Base-by-base conservation (phyloP, 2,113 vertebrate species). In the Paracanthobrama guichenoti region DNA sequence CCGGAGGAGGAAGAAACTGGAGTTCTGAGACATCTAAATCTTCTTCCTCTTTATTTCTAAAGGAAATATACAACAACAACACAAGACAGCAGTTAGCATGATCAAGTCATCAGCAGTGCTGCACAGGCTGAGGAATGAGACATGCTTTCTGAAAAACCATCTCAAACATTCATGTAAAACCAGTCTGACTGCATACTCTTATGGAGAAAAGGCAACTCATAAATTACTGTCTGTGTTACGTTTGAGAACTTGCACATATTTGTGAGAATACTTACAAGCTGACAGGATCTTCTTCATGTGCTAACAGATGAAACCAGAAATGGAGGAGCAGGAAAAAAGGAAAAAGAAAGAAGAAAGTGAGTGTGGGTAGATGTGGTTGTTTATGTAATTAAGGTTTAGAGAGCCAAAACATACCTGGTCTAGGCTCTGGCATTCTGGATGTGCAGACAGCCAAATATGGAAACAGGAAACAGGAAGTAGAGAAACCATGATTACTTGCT, bases 1-100 rank as follows among this genome's bases (percentile, higher is more conserved):
- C 93, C 39, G 94, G 94, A 71, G 94, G 94, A 60, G 94, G 93
- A n/a, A 95, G 84, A 39, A 94, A 88, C 44, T 89, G 6, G 39
- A 85, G 67, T 2, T 88, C 84, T 0, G 83, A 60, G 20, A 39
- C 1, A 0, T 89, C 86, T 8, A 75, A 24, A 22, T 87, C 86
- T 3, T 35, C 6, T 42, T 90, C 86, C 67, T 35, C 74, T 57
- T 84, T 26, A 18, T 67, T 72, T 73, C 94, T 95, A 84, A 31
- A 39, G 44, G n/a, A 31, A 24, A 57, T 44, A 85, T 39, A 28
- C 18, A 74, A 81, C 18, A 69, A 42, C 42, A 55, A 11, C 12
- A 53, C 6, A 9, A 82, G 28, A 24, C 39, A 78, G 26, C 71
- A 71, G 28, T 60, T 74, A 66, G 60, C 42, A 69, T 44, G 13